A percentile compares a stretch with the other conserved stretches of the same genome.
phyloP scores from a whole-genome alignment of 64 coral and sea anemone species.

The Stylophora pistillata region DNA sequence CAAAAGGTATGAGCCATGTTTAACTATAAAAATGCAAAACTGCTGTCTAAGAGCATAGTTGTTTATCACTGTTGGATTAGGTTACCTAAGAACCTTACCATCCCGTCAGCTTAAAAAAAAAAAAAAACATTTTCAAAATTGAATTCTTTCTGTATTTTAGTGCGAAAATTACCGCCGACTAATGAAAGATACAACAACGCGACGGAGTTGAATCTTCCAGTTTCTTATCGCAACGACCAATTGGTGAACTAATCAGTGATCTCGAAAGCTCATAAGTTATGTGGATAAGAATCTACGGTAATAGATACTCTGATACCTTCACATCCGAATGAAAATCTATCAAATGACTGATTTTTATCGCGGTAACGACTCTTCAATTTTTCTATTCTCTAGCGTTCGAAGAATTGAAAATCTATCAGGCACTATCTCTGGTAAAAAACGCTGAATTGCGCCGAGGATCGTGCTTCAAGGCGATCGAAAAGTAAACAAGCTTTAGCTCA shows the following conservation, averaged over 20 bases:
- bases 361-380: background rate
- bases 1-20: slow-evolving; percentile 31
- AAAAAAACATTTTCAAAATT: background rate
- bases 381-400: background rate
- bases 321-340: background rate
- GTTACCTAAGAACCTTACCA: background rate
- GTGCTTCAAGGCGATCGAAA: background rate
- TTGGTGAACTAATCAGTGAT: slow-evolving; percentile 28
- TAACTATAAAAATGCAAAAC: background rate
- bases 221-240: slow-evolving; percentile 44
- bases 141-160: background rate
- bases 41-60: background rate
- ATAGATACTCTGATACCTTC: background rate
- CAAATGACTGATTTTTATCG: slow-evolving; percentile 2
- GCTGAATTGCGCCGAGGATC: background rate
- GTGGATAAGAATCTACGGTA: slow-evolving; percentile 1
- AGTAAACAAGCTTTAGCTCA: background rate
- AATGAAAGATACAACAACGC: background rate
- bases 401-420: background rate
- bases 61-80: slow-evolving; percentile 6
- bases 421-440: background rate
- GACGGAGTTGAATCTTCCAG: background rate
- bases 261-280: slow-evolving; percentile 1
- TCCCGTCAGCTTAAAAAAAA: background rate
- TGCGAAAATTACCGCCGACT: background rate